Evolutionary conservation across 2,797 vertebrate genomes (phyloP), one percentile per base, ranked within the genome.

Genomic region (Prionace glauca): DNA sequence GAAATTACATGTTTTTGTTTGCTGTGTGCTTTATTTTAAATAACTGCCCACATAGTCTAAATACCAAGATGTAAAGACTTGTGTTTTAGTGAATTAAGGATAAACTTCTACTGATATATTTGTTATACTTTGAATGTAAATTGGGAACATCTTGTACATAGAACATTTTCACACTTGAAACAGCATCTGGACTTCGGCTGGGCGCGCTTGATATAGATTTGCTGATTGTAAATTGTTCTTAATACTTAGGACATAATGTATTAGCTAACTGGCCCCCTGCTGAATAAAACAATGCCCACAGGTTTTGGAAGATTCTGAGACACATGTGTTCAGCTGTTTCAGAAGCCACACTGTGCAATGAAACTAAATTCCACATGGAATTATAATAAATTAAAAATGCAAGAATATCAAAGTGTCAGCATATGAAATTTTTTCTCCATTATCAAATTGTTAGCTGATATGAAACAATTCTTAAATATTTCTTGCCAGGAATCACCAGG

Each of bases 361-460:
- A 45, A 94, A 20, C 41, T 45, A 45, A 91, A 45, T 94, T 29
- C 36, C 92, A 94, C 29, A 36, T 72, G 67, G 67, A 56, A 56
- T 56, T 45, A 41, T 41, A 94, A 72, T 94, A 71, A 94, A 94
- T 72, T 94, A 67, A 94, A 94, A 94, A 94, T 45, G 20, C 62
- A 72, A 26, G 71, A 71, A 93, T 22, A 36, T 45, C 22, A 72
- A 94, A 94, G 36, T 41, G 62, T 72, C 92, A 94, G 67, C 22
- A 29, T 72, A 72, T 72, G 36, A 67, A 26, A 94, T 72, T 72
- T 94, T 72, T 10, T 7, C 86, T 22, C 67, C 22, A 50, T 94
- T 72, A 71, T 94, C 71, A 12, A 26, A 72, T 71, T 45, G 72
- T 94, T 72, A 94, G 24, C 65, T 32, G 36, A 71, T 14, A 94